Evolutionary conservation across 2,888 invertebrate genomes (phyloP).

Genomic region (Drosophila meridiana): DNA sequence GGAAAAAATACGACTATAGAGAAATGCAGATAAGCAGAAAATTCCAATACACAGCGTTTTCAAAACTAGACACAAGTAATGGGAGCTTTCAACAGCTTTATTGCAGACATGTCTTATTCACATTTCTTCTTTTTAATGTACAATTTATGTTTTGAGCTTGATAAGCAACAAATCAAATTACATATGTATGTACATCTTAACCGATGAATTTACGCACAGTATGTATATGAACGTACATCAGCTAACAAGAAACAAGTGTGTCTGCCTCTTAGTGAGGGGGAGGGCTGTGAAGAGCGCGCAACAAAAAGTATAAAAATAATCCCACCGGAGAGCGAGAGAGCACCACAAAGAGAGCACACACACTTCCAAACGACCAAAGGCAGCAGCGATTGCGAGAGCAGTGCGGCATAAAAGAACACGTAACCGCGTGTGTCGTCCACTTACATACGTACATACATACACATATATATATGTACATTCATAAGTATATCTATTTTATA

Average conservation of each 20-base stretch:
- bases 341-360: conserved; percentile 31
- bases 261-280: conserved; percentile 31
- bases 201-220: neutral
- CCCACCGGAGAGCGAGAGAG: conserved; percentile 44
- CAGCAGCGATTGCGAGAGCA: conserved; percentile 46
- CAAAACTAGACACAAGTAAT: conserved; percentile 19
- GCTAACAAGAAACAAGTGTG: conserved; percentile 56
- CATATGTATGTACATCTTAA: conserved; percentile 17
- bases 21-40: conserved; percentile 61
- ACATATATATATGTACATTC: conserved; percentile 8
- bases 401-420: conserved; percentile 62
- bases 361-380: conserved; percentile 26
- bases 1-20: conserved; percentile 54
- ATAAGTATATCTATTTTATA: conserved; percentile 2
- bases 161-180: conserved; percentile 6
- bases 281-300: conserved; percentile 59
- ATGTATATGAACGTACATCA: neutral
- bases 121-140: conserved; percentile 1
- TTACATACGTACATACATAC: conserved; percentile 38
- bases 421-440: conserved; percentile 58
- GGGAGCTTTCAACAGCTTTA: conserved; percentile 21
- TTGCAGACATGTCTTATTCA: neutral
- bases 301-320: conserved; percentile 76
- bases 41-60: conserved; percentile 52
- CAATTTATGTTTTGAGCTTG: conserved; percentile 3